Conservation (phyloP, 2,888 invertebrate species). For the Lasioglossum villosulum region DNA sequence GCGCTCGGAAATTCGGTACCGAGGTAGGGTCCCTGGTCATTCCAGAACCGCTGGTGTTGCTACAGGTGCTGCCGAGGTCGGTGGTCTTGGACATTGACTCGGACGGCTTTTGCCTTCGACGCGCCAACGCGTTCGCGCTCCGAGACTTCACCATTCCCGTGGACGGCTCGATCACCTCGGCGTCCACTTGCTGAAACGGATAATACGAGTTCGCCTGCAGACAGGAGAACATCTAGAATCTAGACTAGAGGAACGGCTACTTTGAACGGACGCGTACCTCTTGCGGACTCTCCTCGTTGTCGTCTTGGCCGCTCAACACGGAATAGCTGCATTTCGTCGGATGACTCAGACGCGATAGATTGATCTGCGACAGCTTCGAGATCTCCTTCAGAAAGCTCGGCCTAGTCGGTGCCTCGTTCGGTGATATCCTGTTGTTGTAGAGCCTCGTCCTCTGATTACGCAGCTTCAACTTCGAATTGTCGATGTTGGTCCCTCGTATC, state of each 20-base stretch:
- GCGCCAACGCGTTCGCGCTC: constrained; percentile 84
- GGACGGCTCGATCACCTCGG: constrained; percentile 81
- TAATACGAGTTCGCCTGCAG: constrained; percentile 83
- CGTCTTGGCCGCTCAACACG: constrained; percentile 88
- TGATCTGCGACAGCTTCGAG: constrained; percentile 90
- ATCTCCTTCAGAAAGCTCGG: constrained; percentile 88
- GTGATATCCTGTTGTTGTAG: constrained; percentile 82
- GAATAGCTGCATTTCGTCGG: constrained; percentile 89
- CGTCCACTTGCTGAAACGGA: constrained; percentile 84
- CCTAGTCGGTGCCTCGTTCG: constrained; percentile 83
- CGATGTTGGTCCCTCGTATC: constrained; percentile 82
- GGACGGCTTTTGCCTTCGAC: constrained; percentile 78
- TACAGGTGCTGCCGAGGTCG: constrained; percentile 82
- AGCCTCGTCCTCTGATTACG: constrained; percentile 80
- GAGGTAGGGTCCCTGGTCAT: constrained; percentile 90
- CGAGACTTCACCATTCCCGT: constrained; percentile 85
- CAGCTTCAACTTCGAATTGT: constrained; percentile 75
- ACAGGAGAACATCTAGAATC: constrained; percentile 56
- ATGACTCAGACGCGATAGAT: constrained; percentile 88
- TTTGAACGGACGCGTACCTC: constrained; percentile 72
- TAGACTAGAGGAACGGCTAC: neutral
- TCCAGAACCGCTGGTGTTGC: constrained; percentile 57
- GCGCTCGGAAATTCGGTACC: constrained; percentile 90
- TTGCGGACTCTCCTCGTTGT: constrained; percentile 88
- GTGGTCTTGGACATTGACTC: constrained; percentile 73